Conservation (phyloP, 2,797 vertebrate species). For the Bryconaethiops microstoma region DNA sequence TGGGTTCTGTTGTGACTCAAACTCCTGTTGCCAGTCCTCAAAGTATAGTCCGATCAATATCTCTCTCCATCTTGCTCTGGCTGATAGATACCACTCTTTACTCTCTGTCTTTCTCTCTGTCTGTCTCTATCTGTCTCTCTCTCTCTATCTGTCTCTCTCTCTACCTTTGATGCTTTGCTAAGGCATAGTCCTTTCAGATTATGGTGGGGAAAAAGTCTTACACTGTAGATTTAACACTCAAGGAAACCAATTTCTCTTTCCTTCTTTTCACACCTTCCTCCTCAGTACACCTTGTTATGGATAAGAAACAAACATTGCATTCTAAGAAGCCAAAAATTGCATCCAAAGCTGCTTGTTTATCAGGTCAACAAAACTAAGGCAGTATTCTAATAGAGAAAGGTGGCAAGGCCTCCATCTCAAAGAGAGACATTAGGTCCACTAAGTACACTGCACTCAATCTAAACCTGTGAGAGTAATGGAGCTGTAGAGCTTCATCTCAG, state of each 20-base stretch:
- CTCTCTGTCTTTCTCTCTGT: slow-evolving; percentile 1
- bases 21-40: slow-evolving; percentile 29
- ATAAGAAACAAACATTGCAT: background rate
- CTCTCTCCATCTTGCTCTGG: slow-evolving; percentile 31
- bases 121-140: background rate
- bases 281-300: background rate
- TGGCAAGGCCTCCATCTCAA: background rate
- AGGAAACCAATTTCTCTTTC: background rate
- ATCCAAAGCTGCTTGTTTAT: slow-evolving; percentile 21
- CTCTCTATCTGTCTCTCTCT: background rate
- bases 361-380: slow-evolving; percentile 39
- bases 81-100: slow-evolving; percentile 32
- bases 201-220: background rate
- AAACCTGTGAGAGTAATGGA: slow-evolving; percentile 28
- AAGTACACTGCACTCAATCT: slow-evolving; percentile 5
- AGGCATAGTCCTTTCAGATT: background rate
- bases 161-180: background rate
- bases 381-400: slow-evolving; percentile 26
- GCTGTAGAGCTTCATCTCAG: slow-evolving; percentile 1
- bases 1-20: slow-evolving; percentile 32
- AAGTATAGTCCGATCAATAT: slow-evolving; percentile 45
- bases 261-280: background rate
- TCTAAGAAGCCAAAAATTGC: slow-evolving; percentile 10
- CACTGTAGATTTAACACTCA: background rate
- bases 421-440: slow-evolving; percentile 12